Evolutionary conservation across 2,888 invertebrate species (phyloP), one percentile per base, ranked within the genome.

Genomic region (Antheraea assamensis): DNA sequence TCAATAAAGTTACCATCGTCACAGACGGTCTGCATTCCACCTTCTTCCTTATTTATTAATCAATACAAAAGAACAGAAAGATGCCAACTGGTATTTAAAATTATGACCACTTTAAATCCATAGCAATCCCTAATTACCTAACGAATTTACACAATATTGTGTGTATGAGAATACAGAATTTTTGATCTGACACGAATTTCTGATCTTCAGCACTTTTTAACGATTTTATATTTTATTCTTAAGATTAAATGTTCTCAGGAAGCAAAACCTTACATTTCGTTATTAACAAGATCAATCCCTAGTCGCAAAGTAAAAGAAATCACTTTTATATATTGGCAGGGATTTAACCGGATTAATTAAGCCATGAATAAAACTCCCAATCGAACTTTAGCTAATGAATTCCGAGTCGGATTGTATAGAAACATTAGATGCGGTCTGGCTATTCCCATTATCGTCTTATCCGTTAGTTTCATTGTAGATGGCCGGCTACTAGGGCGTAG

Each of bases 291-390:
- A 35, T 68, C 68, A 68, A 35, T 68, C 31, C 31, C 68, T 0
- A 35, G 68, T 68, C 68, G 31, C 7, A 19, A n/a, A 68, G 35
- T 35, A 68, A 68, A 68, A 68, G 35, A 68, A 68, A 68, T 68
- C 68, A 68, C 68, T 68, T 64, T 68, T 68, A 68, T 68, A 68
- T 68, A 68, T 68, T 35, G 68, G 35, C 68, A 68, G 68, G 35
- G 68, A 68, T 68, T 68, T 35, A 68, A 68, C 68, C 68, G 68
- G 68, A 68, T 68, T 68, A 68, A 68, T 68, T 68, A 68, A 68
- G 68, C 68, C 68, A 68, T 68, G 68, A 68, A 68, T 68, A 68
- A 68, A 68, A 68, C 68, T 68, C 68, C 68, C 68, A 68, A 68
- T 68, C 68, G 68, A 68, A 68, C 68, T 68, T 68, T 68, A 35